These are phyloP conservation scores for Exaiptasia diaphana DNA, from an alignment of 64 coral and sea anemone genomes.

Conservation along the genomic window DNA sequence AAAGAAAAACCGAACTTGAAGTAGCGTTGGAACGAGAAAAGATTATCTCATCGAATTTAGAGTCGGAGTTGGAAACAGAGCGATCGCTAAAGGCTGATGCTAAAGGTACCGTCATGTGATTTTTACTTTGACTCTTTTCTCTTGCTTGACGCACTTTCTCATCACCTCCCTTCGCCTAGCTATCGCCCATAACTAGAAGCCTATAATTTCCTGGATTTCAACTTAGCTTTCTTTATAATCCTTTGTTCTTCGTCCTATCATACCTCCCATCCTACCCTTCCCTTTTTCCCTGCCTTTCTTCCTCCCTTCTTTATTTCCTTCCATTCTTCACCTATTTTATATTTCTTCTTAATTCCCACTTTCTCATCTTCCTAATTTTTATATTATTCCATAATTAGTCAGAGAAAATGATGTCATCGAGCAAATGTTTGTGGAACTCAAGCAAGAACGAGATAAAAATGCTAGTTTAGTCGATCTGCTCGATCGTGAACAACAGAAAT, in stretches of 20 bases:
- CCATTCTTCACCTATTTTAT: too few species aligned
- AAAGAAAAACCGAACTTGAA: slow-evolving; percentile 66
- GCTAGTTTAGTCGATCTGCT: neutral
- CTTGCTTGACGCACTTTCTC: neutral
- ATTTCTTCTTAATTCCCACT: too few species aligned
- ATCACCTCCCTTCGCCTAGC: too few species aligned
- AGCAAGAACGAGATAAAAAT: slow-evolving; percentile 22
- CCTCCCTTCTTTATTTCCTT: too few species aligned
- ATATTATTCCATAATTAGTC: too few species aligned
- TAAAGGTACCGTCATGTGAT: slow-evolving; percentile 43
- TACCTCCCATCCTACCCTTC: too few species aligned
- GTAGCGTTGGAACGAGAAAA: slow-evolving; percentile 70
- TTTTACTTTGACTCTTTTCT: neutral
- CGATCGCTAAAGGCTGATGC: slow-evolving; percentile 64
- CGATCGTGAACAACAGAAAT: slow-evolving; percentile 25
- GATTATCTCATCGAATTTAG: slow-evolving; percentile 60
- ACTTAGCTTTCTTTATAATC: neutral
- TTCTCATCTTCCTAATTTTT: too few species aligned
- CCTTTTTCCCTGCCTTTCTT: too few species aligned
- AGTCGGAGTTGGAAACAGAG: slow-evolving; percentile 72
- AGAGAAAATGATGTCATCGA: slow-evolving; percentile 57
- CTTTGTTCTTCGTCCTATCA: neutral
- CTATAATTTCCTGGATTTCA: neutral
- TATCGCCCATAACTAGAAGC: neutral
- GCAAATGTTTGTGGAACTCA: slow-evolving; percentile 27